These are phyloP conservation scores for Polymixis flavicincta DNA, from an alignment of 2,888 invertebrate species.

Conservation along the genomic window DNA sequence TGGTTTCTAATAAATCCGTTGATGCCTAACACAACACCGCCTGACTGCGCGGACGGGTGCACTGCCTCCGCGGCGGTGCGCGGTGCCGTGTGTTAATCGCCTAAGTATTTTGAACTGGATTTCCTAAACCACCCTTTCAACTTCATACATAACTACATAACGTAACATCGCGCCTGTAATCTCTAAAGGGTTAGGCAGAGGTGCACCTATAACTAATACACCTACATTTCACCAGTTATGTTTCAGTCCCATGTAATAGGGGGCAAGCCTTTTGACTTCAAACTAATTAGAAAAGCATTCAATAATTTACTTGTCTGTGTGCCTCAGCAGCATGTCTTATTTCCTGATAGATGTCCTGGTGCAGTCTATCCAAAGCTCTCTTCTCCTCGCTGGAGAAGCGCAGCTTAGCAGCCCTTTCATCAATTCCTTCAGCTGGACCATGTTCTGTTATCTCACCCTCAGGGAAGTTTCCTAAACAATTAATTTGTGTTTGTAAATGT, in stretches of 20 bases:
- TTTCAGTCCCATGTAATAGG: no score
- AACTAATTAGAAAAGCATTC: background rate
- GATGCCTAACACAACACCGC: no score
- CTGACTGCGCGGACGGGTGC: no score
- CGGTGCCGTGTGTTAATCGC: no score
- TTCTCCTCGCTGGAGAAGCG: conserved; percentile 97
- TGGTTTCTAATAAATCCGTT: no score
- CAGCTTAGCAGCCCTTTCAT: conserved; percentile 96
- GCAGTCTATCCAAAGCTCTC: conserved; percentile 96
- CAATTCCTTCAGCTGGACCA: conserved; percentile 92
- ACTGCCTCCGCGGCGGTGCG: no score
- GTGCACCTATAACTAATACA: no score
- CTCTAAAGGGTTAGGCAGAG: no score
- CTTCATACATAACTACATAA: no score
- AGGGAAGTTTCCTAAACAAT: conserved; percentile 92
- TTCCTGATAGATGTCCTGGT: conserved; percentile 98
- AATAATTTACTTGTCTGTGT: conserved; percentile 95
- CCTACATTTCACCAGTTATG: no score
- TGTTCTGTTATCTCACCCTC: conserved; percentile 97
- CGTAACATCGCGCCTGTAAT: no score
- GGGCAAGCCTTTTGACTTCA: background rate
- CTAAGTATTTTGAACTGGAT: background rate
- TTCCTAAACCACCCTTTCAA: background rate
- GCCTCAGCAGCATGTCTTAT: conserved; percentile 99
- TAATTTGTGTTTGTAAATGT: background rate